phyloP scores from a whole-genome alignment of 35 echinoderm and acorn worm species.

The Heliocidaris erythrogramma region DNA sequence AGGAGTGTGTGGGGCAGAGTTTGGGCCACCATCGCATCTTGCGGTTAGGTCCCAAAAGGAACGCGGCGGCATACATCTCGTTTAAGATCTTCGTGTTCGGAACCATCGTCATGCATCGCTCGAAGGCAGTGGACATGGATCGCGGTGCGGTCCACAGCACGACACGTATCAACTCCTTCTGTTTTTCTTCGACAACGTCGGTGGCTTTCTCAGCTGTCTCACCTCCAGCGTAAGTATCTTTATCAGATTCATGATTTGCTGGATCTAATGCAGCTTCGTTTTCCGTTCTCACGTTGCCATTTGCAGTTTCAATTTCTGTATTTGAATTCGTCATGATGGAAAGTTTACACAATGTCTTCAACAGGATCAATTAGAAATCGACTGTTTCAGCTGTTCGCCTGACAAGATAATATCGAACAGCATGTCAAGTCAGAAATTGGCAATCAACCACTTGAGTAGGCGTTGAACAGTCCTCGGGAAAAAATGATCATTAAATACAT shows the following conservation, averaged over 20 bases:
- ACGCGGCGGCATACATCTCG: conserved; percentile 73
- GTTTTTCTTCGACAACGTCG: neutral
- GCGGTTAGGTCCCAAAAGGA: conserved; percentile 68
- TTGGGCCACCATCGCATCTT: conserved; percentile 43
- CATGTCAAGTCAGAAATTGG: neutral
- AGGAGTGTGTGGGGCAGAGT: conserved; percentile 47
- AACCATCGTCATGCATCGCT: conserved; percentile 59
- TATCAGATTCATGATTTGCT: neutral
- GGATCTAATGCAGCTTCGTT: neutral
- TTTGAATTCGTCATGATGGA: conserved; percentile 30
- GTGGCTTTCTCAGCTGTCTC: neutral
- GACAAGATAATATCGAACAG: neutral
- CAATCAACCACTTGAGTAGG: neutral
- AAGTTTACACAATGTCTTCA: neutral
- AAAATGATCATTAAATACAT: neutral
- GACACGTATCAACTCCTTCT: conserved; percentile 44
- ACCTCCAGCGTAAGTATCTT: neutral
- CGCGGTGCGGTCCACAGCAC: conserved; percentile 76
- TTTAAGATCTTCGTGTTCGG: conserved; percentile 75
- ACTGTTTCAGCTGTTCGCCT: neutral
- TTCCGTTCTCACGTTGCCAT: neutral
- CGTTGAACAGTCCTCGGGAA: neutral
- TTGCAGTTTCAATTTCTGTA: neutral
- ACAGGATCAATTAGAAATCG: neutral
- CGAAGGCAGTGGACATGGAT: conserved; percentile 73